Conservation (phyloP, 2,797 vertebrate genomes). For the Ctenosaura bakeri region DNA sequence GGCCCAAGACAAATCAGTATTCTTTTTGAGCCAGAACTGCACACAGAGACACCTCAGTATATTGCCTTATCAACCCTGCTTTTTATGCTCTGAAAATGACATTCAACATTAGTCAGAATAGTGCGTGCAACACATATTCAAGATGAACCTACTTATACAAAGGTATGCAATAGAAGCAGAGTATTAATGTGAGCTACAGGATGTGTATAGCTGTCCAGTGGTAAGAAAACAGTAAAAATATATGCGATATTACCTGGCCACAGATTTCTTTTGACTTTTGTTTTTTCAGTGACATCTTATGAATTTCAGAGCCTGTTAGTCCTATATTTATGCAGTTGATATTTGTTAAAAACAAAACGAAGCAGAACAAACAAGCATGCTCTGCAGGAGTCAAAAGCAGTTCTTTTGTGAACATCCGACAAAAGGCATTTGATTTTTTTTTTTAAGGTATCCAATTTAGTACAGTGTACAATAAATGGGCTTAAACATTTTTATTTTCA, state of each 20-base stretch:
- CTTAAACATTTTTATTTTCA: conserved; percentile 32
- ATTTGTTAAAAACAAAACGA: conserved; percentile 37
- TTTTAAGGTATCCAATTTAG: neutral
- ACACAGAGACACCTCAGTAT: too few species aligned
- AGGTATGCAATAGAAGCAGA: conserved; percentile 78
- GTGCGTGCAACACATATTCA: conserved; percentile 76
- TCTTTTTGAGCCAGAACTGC: too few species aligned
- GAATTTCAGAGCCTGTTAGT: conserved; percentile 41
- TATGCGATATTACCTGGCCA: conserved; percentile 46
- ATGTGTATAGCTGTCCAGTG: conserved; percentile 69
- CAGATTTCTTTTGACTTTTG: conserved; percentile 60
- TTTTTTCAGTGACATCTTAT: conserved; percentile 50
- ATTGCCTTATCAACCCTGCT: neutral
- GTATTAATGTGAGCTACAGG: conserved; percentile 74
- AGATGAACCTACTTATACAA: conserved; percentile 82
- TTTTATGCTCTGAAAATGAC: neutral
- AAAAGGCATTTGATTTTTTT: neutral
- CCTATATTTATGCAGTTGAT: conserved; percentile 36
- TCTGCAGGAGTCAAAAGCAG: conserved; percentile 17
- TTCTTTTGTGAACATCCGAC: conserved; percentile 35
- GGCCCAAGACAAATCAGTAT: too few species aligned
- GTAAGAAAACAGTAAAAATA: conserved; percentile 45
- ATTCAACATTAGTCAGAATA: conserved; percentile 57
- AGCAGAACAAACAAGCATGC: neutral
- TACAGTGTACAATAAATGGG: neutral